Conservation (phyloP, 2,888 invertebrate species). For the Boloria selene region DNA sequence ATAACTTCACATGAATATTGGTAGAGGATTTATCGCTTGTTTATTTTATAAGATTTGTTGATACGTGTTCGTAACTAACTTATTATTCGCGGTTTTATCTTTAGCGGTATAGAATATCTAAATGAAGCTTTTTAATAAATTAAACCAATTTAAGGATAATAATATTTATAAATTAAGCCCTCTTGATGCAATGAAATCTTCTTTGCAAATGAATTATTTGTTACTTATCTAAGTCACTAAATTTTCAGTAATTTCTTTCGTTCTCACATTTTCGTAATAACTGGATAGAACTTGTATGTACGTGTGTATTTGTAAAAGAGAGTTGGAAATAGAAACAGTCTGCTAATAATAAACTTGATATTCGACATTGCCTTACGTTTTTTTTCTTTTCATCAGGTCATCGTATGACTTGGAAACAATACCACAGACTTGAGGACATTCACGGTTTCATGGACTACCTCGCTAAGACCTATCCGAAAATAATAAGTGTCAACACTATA, state of each 20-base stretch:
- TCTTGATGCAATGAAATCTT: no score
- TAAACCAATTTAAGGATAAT: no score
- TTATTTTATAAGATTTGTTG: slow-evolving; percentile 2
- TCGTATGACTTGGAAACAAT: slow-evolving; percentile 90
- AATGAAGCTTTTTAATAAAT: no score
- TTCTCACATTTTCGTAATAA: no score
- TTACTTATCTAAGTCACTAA: not conserved
- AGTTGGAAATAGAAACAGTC: not conserved
- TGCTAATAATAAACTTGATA: not conserved
- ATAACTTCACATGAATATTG: slow-evolving; percentile 44
- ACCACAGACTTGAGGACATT: slow-evolving; percentile 89
- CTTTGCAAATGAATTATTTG: not conserved
- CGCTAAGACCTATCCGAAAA: slow-evolving; percentile 87
- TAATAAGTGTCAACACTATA: slow-evolving; percentile 88
- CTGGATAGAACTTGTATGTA: no score
- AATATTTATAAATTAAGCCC: no score
- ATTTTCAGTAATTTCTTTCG: no score
- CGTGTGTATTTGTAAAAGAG: no score
- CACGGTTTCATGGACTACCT: slow-evolving; percentile 90
- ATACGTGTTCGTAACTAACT: slow-evolving; percentile 26
- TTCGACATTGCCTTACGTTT: not conserved
- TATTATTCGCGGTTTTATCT: not conserved
- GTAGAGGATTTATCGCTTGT: slow-evolving; percentile 33
- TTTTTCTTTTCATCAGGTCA: slow-evolving; percentile 59
- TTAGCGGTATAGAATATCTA: no score